Base-by-base conservation (phyloP, 2,797 vertebrate species). In the Champsocephalus esox region DNA sequence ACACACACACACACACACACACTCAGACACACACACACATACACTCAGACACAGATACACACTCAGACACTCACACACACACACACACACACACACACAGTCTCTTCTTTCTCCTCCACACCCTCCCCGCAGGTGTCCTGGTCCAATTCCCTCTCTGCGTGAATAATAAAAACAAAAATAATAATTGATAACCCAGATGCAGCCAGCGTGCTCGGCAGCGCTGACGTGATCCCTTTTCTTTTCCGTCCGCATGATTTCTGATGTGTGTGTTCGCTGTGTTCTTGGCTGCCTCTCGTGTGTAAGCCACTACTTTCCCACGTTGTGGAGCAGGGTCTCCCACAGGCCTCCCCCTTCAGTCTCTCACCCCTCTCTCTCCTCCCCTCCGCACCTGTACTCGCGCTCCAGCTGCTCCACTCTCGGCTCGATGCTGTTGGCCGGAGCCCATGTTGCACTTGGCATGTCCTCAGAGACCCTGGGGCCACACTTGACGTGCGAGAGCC, bases 371-470 rank as follows among this genome's bases (percentile, higher is more conserved):
- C 80, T 85, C 81, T 75, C 81, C 81, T 89, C 69, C 81, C 57
- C 84, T 79, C 84, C 91, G 92, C 94, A 95, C 94, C 94, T 95
- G 94, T 95, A 95, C 87, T 87, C 85, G 19, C 50, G 45, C 87
- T 84, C 81, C 83, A 93, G 93, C 92, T 94, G 93, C 89, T 93
- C 88, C 87, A 83, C 87, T 89, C 88, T 87, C 82, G 4, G 87
- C 82, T 90, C 82, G 60, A 87, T 49, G 66, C 84, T 84, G 84
- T 92, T 94, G 93, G 94, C 93, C 19, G 16, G 48, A 80, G 90
- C 90, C 91, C 88, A 89, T 95, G 93, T 95, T 95, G 92, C 94
- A 94, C 93, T 95, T 95, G 94, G 94, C 94, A 94, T 94, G 89
- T 93, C 92, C 93, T 94, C 88, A 82, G 89, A 92, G 92, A 88